A percentile compares a stretch with the other conserved stretches of the same genome.
phyloP scores from a whole-genome alignment of 30 jellyfish, hydroid and myxozoan genomes.

The Cassiopea xamachana region DNA sequence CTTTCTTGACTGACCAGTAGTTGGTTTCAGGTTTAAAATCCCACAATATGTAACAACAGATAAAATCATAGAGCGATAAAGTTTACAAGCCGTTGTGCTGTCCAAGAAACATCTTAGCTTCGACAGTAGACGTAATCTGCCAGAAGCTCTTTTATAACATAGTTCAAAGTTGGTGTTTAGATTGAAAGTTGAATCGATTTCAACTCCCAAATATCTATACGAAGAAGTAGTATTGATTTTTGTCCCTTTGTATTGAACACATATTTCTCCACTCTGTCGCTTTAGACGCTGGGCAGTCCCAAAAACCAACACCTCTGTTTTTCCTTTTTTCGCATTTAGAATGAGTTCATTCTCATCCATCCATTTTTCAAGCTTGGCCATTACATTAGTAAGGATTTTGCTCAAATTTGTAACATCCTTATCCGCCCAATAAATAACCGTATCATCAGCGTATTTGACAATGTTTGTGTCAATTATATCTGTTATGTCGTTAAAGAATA shows the following conservation, averaged over 20 bases:
- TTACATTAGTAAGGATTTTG: constrained; percentile 18
- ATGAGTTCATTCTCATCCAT: constrained; percentile 35
- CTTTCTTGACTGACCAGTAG: constrained; percentile 46
- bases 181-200: constrained; percentile 30
- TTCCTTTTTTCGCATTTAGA: constrained; percentile 34
- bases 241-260: constrained; percentile 12
- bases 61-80: constrained; percentile 36
- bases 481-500: constrained; percentile 44
- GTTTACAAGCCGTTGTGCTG: constrained; percentile 42
- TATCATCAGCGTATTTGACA: constrained; percentile 68
- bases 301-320: constrained; percentile 56
- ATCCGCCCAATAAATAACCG: constrained; percentile 58
- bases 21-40: constrained; percentile 23
- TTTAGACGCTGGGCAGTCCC: constrained; percentile 68
- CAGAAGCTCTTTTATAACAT: constrained; percentile 48
- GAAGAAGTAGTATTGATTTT: constrained; percentile 8
- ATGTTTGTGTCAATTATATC: constrained; percentile 34
- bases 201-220: constrained; percentile 33
- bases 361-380: constrained; percentile 39
- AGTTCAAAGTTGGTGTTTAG: constrained; percentile 30
- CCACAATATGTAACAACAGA: constrained; percentile 34
- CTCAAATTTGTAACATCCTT: constrained; percentile 39
- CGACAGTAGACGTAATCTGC: constrained; percentile 63
- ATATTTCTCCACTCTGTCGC: constrained; percentile 25
- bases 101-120: constrained; percentile 44